These are phyloP conservation scores for Drosophila kurseongensis DNA, from an alignment of 1,140 invertebrate genomes.

Conservation along the genomic window DNA sequence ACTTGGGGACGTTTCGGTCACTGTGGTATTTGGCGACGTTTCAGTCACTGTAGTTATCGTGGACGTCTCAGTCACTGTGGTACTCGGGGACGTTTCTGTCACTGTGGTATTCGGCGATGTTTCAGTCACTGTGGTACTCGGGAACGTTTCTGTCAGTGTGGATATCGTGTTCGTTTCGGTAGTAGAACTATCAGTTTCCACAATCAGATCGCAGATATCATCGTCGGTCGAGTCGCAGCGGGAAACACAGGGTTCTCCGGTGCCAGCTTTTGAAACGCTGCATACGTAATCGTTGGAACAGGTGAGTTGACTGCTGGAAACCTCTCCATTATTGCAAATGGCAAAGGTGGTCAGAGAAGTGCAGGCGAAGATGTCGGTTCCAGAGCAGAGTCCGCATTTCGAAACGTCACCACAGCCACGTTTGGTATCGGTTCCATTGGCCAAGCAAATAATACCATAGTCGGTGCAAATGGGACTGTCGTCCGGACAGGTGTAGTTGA, in stretches of 20 bases:
- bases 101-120: too few species aligned
- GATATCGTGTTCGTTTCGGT: not conserved
- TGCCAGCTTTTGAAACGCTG: not conserved
- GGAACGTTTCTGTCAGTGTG: not conserved
- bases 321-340: constrained; percentile 2
- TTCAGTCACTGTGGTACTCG: not conserved
- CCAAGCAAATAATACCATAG: constrained; percentile 33
- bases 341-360: constrained; percentile 58
- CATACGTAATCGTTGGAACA: constrained; percentile 41
- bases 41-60: not conserved
- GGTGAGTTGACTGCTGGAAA: not conserved
- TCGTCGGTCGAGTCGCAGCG: constrained; percentile 5
- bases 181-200: constrained; percentile 9
- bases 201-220: constrained; percentile 50
- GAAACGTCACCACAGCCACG: constrained; percentile 56
- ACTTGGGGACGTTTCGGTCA: not conserved
- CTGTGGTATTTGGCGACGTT: too few species aligned
- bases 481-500: constrained; percentile 31
- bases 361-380: constrained; percentile 44
- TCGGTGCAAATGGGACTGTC: constrained; percentile 47
- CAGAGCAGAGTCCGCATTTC: constrained; percentile 40
- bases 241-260: constrained; percentile 32
- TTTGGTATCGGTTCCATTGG: not conserved
- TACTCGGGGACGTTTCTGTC: not conserved
- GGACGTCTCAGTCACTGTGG: not conserved